Evolutionary conservation across 2,113 vertebrate species (phyloP), one percentile per base, ranked within the genome.

Genomic region (Salvelinus fontinalis): DNA sequence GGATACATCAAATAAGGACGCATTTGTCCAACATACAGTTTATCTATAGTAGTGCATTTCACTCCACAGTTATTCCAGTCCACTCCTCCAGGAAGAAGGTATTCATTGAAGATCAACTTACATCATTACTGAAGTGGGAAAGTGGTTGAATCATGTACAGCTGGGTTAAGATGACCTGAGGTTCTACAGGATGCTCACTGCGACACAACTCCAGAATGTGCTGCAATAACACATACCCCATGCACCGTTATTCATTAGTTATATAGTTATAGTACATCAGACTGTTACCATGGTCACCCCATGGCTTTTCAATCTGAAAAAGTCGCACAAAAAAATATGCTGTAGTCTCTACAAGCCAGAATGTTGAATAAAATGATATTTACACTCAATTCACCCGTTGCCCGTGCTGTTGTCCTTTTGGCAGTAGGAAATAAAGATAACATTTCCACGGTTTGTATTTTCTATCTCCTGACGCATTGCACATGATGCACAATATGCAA

Each of bases 121-220:
- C 85, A 51, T 84, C 64, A 13, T 7, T 2, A 64, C 31, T 60
- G 3, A 5, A 5, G 11, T 71, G 31, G 0, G 51, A 67, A 8
- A 12, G 70, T 0, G 68, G 54, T 74, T 74, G 82, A 0, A 93
- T 83, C 65, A 80, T 87, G 34, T 90, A 80, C 76, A 93, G 68
- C 71, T 85, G 85, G 65, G 83, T 76, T 62, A 76, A 31, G 57
- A 92, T 79, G 5, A 83, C 39, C 9, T 87, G 78, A 3, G 69
- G 68, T 24, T 89, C 84, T 70, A 79, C 57, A 0, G 29, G 65
- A 48, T 57, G 72, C 27, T 90, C 84, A 67, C 68, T 20, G 57
- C 73, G 79, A 60, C 87, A 92, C 81, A 92, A 75, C 75, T 93
- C 89, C 26, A 93, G 80, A 74, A 93, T 89, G 72, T 86, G 91